Evolutionary conservation across 2,113 vertebrate genomes (phyloP).

Genomic region (Noctilio leporinus): DNA sequence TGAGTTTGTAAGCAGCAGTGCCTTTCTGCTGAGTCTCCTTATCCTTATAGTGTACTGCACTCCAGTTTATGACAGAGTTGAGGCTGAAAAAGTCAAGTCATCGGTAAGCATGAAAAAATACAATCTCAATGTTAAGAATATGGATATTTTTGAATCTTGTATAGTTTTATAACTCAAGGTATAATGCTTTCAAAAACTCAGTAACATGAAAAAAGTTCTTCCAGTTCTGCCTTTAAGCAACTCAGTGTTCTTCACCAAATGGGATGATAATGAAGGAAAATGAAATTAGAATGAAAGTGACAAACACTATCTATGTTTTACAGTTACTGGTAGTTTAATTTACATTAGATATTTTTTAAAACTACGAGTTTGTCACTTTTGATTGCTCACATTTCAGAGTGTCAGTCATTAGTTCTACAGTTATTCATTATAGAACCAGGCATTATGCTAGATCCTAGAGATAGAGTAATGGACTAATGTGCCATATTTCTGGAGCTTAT

Average conservation of each 20-base stretch:
- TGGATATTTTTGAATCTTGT: background rate
- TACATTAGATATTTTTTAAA: background rate
- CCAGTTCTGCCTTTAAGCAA: background rate
- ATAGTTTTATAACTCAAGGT: background rate
- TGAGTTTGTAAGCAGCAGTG: constrained; percentile 90
- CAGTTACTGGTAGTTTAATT: background rate
- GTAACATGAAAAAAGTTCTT: background rate
- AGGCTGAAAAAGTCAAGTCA: constrained; percentile 70
- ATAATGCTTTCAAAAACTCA: background rate
- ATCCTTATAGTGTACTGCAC: constrained; percentile 84
- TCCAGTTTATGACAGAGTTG: constrained; percentile 68
- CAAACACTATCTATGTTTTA: background rate
- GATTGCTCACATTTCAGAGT: background rate
- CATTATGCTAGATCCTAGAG: background rate
- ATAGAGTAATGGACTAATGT: background rate
- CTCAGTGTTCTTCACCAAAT: background rate
- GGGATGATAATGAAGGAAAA: background rate
- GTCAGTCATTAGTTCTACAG: background rate
- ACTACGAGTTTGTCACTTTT: background rate
- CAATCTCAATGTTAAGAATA: accelerated
- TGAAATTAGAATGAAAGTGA: background rate
- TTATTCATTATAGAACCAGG: background rate
- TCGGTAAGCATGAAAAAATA: constrained; percentile 72
- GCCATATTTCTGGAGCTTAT: background rate
- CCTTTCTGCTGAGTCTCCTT: constrained; percentile 86